Conservation (phyloP, 2,797 vertebrate genomes). For the Rhinichthys osculus region DNA sequence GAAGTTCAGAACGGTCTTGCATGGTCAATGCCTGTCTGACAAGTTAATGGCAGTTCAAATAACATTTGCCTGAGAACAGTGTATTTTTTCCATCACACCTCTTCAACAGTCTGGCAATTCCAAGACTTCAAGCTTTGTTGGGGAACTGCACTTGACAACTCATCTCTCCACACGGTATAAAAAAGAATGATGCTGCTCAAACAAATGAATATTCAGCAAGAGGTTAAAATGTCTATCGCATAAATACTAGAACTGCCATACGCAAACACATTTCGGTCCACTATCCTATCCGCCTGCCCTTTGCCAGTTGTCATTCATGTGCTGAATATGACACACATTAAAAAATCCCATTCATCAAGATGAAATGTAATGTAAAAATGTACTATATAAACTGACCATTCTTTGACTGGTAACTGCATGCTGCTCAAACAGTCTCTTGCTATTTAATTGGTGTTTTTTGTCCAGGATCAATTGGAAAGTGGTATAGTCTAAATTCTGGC, state of each 20-base stretch:
- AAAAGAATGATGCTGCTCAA: neutral
- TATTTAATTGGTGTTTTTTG: neutral
- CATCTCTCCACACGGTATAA: neutral
- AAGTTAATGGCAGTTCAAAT: constrained; percentile 67
- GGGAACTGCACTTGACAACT: constrained; percentile 2
- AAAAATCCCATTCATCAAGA: constrained; percentile 20
- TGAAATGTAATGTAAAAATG: neutral
- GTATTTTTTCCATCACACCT: constrained; percentile 54
- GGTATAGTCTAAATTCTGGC: neutral
- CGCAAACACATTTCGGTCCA: neutral
- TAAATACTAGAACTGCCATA: neutral
- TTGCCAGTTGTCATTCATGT: constrained; percentile 59
- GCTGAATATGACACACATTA: constrained; percentile 66
- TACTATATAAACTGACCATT: neutral
- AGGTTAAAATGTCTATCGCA: neutral
- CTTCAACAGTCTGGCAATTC: constrained; percentile 51
- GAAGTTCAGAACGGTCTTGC: neutral
- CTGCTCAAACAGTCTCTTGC: neutral
- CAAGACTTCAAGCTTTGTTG: constrained; percentile 25
- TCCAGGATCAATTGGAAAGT: neutral
- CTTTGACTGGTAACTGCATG: neutral
- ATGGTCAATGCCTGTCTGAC: constrained; percentile 63
- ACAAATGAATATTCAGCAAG: neutral
- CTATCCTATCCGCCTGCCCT: constrained; percentile 28
- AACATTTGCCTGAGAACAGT: constrained; percentile 55